phyloP scores from a whole-genome alignment of 1,140 invertebrate genomes.

The Cheumatopsyche charites region DNA sequence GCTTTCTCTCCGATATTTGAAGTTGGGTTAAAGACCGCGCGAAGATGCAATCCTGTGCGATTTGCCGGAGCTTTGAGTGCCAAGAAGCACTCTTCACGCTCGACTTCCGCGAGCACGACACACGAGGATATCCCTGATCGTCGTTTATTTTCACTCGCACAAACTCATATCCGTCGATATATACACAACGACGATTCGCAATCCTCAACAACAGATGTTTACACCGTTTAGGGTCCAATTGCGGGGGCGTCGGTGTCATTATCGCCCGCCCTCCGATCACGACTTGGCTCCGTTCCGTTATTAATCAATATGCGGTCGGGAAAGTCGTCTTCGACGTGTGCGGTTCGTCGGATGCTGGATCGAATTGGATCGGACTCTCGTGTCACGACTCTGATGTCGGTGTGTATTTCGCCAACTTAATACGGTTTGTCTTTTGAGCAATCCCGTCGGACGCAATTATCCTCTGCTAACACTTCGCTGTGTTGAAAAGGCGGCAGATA shows the following conservation, averaged over 20 bases:
- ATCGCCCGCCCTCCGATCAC: slow-evolving; percentile 17
- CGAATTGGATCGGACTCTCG: neutral
- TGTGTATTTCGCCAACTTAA: slow-evolving; percentile 2
- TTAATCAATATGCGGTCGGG: slow-evolving; percentile 16
- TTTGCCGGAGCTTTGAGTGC: slow-evolving; percentile 21
- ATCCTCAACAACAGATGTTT: slow-evolving; percentile 28
- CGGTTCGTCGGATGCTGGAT: neutral
- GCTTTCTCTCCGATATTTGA: neutral
- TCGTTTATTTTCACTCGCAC: neutral
- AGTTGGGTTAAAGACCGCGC: neutral
- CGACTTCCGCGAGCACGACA: neutral
- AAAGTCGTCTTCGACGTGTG: slow-evolving; percentile 18
- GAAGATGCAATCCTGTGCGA: slow-evolving; percentile 28
- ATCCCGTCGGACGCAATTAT: slow-evolving; percentile 10
- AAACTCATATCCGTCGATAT: neutral
- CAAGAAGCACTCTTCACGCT: slow-evolving; percentile 2
- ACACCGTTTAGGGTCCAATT: slow-evolving; percentile 29
- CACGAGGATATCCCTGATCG: slow-evolving; percentile 2
- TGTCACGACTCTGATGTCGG: neutral
- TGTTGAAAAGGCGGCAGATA: too few relatives aligned
- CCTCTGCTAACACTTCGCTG: neutral
- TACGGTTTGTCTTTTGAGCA: neutral
- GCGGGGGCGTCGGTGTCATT: slow-evolving; percentile 3
- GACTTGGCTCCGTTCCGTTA: neutral
- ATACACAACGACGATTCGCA: neutral